Evolutionary conservation across 1,140 invertebrate species (phyloP), one percentile per base, ranked within the genome.

Genomic region (Dreissena rostriformis): DNA sequence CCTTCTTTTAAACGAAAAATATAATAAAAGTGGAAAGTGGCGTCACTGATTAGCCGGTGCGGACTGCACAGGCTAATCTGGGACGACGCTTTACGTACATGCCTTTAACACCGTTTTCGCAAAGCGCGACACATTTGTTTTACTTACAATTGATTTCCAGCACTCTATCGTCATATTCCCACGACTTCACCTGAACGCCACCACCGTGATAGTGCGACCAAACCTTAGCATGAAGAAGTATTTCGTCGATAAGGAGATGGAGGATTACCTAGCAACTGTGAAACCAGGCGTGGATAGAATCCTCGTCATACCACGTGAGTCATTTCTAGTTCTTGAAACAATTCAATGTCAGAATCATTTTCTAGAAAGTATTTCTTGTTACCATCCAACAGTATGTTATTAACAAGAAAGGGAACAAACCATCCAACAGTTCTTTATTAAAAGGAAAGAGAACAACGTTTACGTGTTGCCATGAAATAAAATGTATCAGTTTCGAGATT

Each of bases 141-240:
- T 8, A 61, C 57, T 61, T 19, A n/a, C 22, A 4, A 61, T 24
- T 61, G 11, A 19, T 61, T 79, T 79, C 26, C 66, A 82, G 70
- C 65, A 61, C 28, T 77, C 73, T 5, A 76, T 84, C 49, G 82
- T 84, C 0, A 76, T 84, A 15, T 84, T 84, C 66, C 82, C 82
- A 1, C 52, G 51, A 61, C 39, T 77, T 19, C 55, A 76, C 61
- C 68, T 84, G 0, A 84, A 84, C 26, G 66, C 51, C 17, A 76
- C 82, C 19, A 67, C 39, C 11, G 57, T 84, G 1, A 51, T 49
- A 19, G 82, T 84, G 28, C 70, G 61, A 57, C 82, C 82, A 0
- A 53, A 84, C 29, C 12, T 78, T 0, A 12, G 28, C 11, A 29
- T 4, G 39, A 71, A 63, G 52, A 28, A 53, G 24, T 70, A 51